Evolutionary conservation across 2,888 invertebrate genomes (phyloP).

Genomic region (Drosophila hamatofila): DNA sequence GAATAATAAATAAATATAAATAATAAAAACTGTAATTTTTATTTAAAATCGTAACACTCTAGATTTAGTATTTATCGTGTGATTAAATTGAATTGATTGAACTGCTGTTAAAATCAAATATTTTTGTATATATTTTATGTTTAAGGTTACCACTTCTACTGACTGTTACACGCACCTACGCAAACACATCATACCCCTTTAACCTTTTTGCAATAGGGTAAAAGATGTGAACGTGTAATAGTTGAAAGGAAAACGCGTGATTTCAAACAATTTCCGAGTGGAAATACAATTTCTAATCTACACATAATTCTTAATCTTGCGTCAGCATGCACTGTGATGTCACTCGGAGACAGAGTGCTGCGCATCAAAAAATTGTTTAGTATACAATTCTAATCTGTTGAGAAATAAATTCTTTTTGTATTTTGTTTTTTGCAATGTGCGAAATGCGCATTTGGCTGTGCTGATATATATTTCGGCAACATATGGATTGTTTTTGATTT

Average conservation of each 20-base stretch:
- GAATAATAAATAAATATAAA: no score
- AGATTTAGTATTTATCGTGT: no score
- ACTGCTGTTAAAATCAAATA: no score
- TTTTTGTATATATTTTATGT: no score
- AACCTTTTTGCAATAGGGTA: not conserved
- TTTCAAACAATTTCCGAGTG: constrained; percentile 20
- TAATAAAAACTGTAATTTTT: no score
- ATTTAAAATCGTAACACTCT: no score
- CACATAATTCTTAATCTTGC: constrained; percentile 30
- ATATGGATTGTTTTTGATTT: constrained; percentile 8
- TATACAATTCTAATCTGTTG: constrained; percentile 26
- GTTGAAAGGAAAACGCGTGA: constrained; percentile 36
- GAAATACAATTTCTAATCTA: constrained; percentile 8
- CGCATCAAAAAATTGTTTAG: constrained; percentile 36
- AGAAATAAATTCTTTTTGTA: not conserved
- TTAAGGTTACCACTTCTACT: not conserved
- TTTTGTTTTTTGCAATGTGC: constrained; percentile 16
- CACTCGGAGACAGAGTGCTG: constrained; percentile 29
- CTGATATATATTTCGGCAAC: constrained; percentile 13
- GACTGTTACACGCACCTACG: not conserved
- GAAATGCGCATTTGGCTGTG: constrained; percentile 10
- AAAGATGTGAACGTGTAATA: not conserved
- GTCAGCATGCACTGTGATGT: constrained; percentile 55
- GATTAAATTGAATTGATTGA: no score
- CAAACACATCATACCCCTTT: not conserved